Evolutionary conservation across 2,888 invertebrate species (phyloP), one percentile per base, ranked within the genome.

Genomic region (Galeopsomyia nigrocyanea): DNA sequence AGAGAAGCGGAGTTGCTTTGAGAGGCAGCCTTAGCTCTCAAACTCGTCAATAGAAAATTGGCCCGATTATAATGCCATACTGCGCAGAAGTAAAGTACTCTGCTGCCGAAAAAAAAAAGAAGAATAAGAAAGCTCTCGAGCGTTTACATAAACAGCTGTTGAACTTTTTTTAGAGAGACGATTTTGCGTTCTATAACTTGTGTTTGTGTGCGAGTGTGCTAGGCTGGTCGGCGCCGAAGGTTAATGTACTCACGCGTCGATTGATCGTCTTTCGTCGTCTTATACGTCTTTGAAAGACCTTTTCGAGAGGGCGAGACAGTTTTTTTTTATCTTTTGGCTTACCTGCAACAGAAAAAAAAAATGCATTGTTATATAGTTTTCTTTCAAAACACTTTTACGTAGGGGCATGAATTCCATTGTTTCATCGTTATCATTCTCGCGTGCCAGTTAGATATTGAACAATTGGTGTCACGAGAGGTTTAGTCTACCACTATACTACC

Each of bases 231-330:
- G 39, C 62, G 57, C 22, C 64, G 47, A 65, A 71, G 71, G 65
- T 71, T 61, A 71, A 71, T 49, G 71, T 60, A 71, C 71, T 65
- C 65, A 65, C 65, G 65, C 10, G 10, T 26, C 68, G 57, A 46
- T n/a, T 68, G 55, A 51, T 71, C 60, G 64, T 14, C n/a, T n/a
- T n/a, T n/a, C 26, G 26, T 26, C 26, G 26, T 26, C n/a, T n/a
- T n/a, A n/a, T n/a, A n/a, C 46, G 70, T 64, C 51, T 60, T 49
- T 31, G 26, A 7, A 21, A 51, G 39, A 39, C 39, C 39, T 10
- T 39, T 1, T 26, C 26, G 50, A 13, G 50, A 49, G 31, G 31
- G 26, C 9, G 16, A 0, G 58, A 31, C 67, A 39, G 31, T 61
- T 62, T 53, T 21, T 46, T 21, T 31, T n/a, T 16, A 2, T 17